Percentiles rank a stretch among this genome's conserved stretches.
These are phyloP conservation scores for Vanacampus margaritifer DNA, from an alignment of 2,113 vertebrate genomes.

Conservation along the genomic window DNA sequence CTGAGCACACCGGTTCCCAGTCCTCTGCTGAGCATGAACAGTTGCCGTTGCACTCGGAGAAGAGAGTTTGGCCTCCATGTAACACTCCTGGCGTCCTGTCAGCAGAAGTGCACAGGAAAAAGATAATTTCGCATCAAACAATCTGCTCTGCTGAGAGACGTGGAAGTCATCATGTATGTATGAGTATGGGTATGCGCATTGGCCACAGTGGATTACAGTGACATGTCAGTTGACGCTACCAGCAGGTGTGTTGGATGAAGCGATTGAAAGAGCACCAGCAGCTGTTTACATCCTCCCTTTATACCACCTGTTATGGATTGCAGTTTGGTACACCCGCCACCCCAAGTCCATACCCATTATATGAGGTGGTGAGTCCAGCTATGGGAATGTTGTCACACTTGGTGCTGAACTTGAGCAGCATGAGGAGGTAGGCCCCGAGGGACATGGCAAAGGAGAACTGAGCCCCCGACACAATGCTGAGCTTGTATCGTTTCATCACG, in stretches of 20 bases:
- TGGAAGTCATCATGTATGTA: too few relatives aligned
- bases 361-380: constrained; percentile 84
- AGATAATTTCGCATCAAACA: neutral
- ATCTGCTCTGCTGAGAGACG: too few relatives aligned
- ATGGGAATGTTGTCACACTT: constrained; percentile 79
- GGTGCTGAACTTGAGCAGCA: constrained; percentile 66
- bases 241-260: too few relatives aligned
- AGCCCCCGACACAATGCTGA: constrained; percentile 72
- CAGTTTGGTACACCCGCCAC: too few relatives aligned
- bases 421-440: constrained; percentile 47
- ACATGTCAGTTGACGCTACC: too few relatives aligned
- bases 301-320: neutral
- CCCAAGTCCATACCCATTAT: constrained; percentile 76
- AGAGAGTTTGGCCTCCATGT: constrained; percentile 45
- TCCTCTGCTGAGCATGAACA: constrained; percentile 78
- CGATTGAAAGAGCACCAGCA: too few relatives aligned
- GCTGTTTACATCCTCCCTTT: too few relatives aligned
- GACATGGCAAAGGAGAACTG: constrained; percentile 74
- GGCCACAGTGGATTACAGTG: too few relatives aligned
- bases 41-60: constrained; percentile 79
- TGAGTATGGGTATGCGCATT: too few relatives aligned
- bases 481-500: constrained; percentile 84
- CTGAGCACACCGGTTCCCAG: constrained; percentile 91
- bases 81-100: constrained; percentile 61
- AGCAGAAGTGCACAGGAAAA: neutral